These are phyloP conservation scores for Spilarctia lutea DNA, from an alignment of 2,888 invertebrate species.

Conservation along the genomic window DNA sequence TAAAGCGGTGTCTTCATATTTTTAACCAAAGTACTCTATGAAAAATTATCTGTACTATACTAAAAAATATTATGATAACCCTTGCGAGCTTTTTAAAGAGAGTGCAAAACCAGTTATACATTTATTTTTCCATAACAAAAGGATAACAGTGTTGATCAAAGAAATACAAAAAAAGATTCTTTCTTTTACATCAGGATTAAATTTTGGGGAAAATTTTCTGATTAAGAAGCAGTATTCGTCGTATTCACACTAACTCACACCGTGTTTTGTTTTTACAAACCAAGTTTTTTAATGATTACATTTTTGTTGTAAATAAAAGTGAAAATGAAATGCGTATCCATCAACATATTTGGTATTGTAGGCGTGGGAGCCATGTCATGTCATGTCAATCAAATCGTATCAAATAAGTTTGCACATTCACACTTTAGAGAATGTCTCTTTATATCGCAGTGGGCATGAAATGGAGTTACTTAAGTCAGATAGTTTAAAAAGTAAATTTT, in stretches of 20 bases:
- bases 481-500: neutral
- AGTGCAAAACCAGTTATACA: neutral
- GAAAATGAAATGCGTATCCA: neutral
- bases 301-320: neutral
- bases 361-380: neutral
- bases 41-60: neutral
- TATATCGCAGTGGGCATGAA: neutral
- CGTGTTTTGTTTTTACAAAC: neutral
- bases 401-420: neutral
- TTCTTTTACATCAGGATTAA: no score
- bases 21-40: slow-evolving; percentile 12
- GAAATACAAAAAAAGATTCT: neutral
- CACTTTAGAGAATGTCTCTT: neutral
- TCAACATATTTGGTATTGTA: neutral
- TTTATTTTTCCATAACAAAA: neutral
- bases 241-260: neutral
- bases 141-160: neutral
- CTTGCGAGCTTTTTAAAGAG: neutral
- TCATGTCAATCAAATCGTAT: neutral
- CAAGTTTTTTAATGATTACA: neutral
- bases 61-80: neutral
- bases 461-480: neutral
- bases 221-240: neutral
- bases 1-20: slow-evolving; percentile 38
- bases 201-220: neutral